A percentile compares a stretch with the other conserved stretches of the same genome.
Evolutionary conservation across 2,113 vertebrate species (phyloP).

Genomic region (Sorex araneus): DNA sequence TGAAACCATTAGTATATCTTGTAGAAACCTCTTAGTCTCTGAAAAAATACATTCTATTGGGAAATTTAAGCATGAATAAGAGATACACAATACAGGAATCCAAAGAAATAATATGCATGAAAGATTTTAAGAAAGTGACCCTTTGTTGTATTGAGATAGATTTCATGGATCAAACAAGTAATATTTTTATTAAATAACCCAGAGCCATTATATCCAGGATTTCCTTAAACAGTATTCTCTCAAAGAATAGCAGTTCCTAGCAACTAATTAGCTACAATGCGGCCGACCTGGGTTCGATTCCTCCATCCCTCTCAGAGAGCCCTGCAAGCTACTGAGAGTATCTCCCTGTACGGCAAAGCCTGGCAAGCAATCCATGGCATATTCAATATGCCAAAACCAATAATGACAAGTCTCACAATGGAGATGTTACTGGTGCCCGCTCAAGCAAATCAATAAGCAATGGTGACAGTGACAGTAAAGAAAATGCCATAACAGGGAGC

Average conservation of each 20-base stretch:
- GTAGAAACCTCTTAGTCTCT: slow-evolving; percentile 71
- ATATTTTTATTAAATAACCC: slow-evolving; percentile 10
- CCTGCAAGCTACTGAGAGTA: too few relatives aligned
- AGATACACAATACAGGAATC: slow-evolving; percentile 65
- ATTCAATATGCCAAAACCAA: too few relatives aligned
- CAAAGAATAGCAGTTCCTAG: background rate
- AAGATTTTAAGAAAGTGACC: slow-evolving; percentile 12
- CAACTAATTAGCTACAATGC: slow-evolving; percentile 2
- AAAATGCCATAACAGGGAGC: background rate
- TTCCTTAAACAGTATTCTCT: slow-evolving; percentile 1
- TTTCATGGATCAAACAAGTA: background rate
- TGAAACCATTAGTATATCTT: slow-evolving; percentile 81
- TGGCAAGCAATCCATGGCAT: too few relatives aligned
- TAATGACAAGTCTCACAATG: too few relatives aligned
- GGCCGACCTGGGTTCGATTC: too few relatives aligned
- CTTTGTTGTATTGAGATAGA: background rate
- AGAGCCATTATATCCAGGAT: background rate
- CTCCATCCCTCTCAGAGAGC: too few relatives aligned
- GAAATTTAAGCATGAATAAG: slow-evolving; percentile 72
- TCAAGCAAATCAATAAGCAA: too few relatives aligned
- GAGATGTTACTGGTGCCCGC: too few relatives aligned
- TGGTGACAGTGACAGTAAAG: too few relatives aligned
- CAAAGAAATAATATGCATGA: slow-evolving; percentile 40
- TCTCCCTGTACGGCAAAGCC: too few relatives aligned
- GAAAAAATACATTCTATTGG: slow-evolving; percentile 74